Evolutionary conservation across 37 sponge, comb jelly and placozoan species (phyloP), one percentile per base, ranked within the genome.

Genomic region (Crambe crambe): DNA sequence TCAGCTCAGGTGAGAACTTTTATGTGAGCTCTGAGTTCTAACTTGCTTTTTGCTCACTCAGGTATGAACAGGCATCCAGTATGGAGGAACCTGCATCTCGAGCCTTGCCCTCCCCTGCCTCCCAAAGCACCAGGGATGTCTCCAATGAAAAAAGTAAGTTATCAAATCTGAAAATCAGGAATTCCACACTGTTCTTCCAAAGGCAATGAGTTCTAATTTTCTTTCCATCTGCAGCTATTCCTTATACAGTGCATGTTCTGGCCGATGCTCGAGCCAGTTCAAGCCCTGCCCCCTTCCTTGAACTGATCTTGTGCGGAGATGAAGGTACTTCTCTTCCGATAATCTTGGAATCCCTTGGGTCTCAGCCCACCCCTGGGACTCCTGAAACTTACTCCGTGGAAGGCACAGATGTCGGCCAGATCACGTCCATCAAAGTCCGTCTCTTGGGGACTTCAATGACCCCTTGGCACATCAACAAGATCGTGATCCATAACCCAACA

Each of bases 311-410:
- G 41, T 8, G 69, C 18, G 81, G 81, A 10, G 39, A 36, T 22
- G 58, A 39, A 6, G 31, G 70, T 26, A 12, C n/a, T 15, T 56
- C 81, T 31, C 60, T 25, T 21, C 81, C 81, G 8, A 69, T 80
- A 37, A 34, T 22, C 15, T 69, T 80, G n/a, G 42, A 71, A 25
- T 59, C 72, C 20, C 42, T 80, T 9, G 42, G 72, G 2, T 20
- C 27, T 59, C 30, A 6, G 26, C 9, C 39, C 2, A 25, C 59
- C 26, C 0, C 37, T 37, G 72, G 39, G 12, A 37, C 0, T 20
- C 25, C 61, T 1, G 81, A 80, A 23, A 70, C 72, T 5, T 80
- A 40, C 32, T 80, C 81, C 18, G 81, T 80, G 0, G 60, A 58
- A 26, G 60, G 72, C 15, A 25, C 57, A 8, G 37, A 80, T 31